Base-by-base conservation (phyloP, 2,888 invertebrate genomes). In the Diplazon laetatorius region DNA sequence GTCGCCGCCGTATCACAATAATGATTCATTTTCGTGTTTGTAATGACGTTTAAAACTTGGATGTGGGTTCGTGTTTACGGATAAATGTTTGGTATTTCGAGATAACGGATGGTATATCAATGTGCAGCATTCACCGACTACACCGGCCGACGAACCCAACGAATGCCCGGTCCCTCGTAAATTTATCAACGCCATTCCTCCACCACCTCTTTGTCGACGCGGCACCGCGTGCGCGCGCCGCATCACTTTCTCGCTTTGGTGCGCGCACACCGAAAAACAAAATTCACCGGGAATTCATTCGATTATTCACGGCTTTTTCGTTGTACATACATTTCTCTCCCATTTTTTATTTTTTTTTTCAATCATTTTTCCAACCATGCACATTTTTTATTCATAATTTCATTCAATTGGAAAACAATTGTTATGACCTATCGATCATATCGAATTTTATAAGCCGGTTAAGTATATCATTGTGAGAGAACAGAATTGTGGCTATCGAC, bases 151-250 rank as follows among this genome's bases (percentile, higher is more conserved):
- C 30, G 46, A 46, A 22, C 22, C 46, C 10, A 62, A 44, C 62
- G 20, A 62, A 62, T 42, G 44, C n/a, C 12, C 30, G 8, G 25
- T 25, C 44, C 42, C 30, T 30, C 10, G 44, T 16, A 44, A 46
- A 46, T 62, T 22, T 62, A 62, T 62, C 25, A 62, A 44, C 44
- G 44, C 44, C 44, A 44, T 14, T 16, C 9, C 44, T 14, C 62
- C 25, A 14, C 25, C 12, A 10, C 25, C n/a, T n/a, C n/a, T n/a
- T n/a, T n/a, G n/a, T 25, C 42, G 30, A 30, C 2, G 6, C 30
- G 4, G 25, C 46, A 2, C 2, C 30, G 55, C 62, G 44, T 25
- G 44, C 46, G 20, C 4, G 16, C 55, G 10, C 1, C 2, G 0
- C 22, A 30, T 6, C 22, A 6, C 48, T 22, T n/a, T 52, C 14